Evolutionary conservation across 2,888 invertebrate species (phyloP).

Genomic region (Coenonympha arcania): DNA sequence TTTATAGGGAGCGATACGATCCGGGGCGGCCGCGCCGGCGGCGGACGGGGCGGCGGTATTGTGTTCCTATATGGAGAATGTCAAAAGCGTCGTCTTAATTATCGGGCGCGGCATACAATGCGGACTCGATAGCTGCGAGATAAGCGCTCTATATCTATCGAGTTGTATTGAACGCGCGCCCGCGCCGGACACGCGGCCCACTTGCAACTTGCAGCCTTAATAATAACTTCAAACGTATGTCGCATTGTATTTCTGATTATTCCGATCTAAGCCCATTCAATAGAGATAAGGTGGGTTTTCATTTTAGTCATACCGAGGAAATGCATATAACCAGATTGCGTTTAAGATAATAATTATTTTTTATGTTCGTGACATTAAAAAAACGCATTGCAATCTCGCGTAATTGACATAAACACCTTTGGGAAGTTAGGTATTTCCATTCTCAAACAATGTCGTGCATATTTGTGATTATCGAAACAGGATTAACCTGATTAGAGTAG

Average conservation of each 20-base stretch:
- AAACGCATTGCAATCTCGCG: neutral
- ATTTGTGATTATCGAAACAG: conserved; percentile 49
- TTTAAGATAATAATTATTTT: conserved; percentile 1
- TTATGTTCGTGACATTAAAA: neutral
- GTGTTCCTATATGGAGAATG: conserved; percentile 74
- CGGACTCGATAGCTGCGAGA: conserved; percentile 70
- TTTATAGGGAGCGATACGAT: conserved; percentile 68
- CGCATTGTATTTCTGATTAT: conserved; percentile 69
- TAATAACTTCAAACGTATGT: conserved; percentile 69
- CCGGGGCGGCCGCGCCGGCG: conserved; percentile 46
- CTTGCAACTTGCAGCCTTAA: conserved; percentile 62
- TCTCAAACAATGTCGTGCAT: conserved; percentile 44
- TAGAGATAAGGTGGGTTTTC: conserved; percentile 56
- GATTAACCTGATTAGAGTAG: conserved; percentile 53
- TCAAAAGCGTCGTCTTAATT: conserved; percentile 75
- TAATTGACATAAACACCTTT: conserved; percentile 2
- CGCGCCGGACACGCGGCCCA: conserved; percentile 40
- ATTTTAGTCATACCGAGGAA: conserved; percentile 28
- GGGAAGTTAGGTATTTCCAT: conserved; percentile 29
- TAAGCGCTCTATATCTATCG: conserved; percentile 64
- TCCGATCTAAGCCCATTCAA: conserved; percentile 65
- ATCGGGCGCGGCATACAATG: conserved; percentile 72
- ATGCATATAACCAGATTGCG: conserved; percentile 14
- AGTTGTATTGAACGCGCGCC: conserved; percentile 54
- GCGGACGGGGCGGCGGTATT: conserved; percentile 58